Percentiles rank a stretch among this genome's conserved stretches.
Conservation (phyloP, 2,797 vertebrate species). For the Nannoperca obscura region DNA sequence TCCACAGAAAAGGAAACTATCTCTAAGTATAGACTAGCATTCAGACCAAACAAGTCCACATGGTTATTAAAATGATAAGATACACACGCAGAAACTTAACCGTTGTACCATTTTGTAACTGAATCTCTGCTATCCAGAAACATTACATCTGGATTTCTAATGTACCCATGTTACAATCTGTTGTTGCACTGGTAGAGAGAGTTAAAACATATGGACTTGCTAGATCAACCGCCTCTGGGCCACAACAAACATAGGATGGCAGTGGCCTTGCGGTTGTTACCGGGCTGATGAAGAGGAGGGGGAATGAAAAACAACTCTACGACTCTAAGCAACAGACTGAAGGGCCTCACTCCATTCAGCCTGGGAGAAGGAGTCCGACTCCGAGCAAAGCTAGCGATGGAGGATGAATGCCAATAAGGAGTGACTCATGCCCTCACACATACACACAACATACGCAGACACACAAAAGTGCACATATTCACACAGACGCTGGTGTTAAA, state of each 20-base stretch:
- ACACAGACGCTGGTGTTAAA: conserved; percentile 14
- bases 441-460: neutral
- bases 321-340: conserved; percentile 53
- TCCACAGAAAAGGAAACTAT: conserved; percentile 30
- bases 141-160: neutral
- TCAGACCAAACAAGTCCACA: conserved; percentile 18
- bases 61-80: conserved; percentile 22
- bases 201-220: neutral
- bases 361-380: conserved; percentile 57
- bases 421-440: conserved; percentile 55
- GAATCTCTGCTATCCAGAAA: neutral
- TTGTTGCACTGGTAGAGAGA: neutral
- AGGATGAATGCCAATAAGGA: conserved; percentile 78
- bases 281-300: conserved; percentile 48
- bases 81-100: neutral
- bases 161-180: neutral
- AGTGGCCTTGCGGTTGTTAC: conserved; percentile 57
- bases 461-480: conserved; percentile 14
- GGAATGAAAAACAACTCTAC: conserved; percentile 45
- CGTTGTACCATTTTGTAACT: neutral
- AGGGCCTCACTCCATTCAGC: conserved; percentile 79
- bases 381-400: conserved; percentile 70
- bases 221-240: neutral
- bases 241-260: neutral
- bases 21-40: conserved; percentile 44